phyloP scores from a whole-genome alignment of 1,140 invertebrate species.

The Papilio dardanus region DNA sequence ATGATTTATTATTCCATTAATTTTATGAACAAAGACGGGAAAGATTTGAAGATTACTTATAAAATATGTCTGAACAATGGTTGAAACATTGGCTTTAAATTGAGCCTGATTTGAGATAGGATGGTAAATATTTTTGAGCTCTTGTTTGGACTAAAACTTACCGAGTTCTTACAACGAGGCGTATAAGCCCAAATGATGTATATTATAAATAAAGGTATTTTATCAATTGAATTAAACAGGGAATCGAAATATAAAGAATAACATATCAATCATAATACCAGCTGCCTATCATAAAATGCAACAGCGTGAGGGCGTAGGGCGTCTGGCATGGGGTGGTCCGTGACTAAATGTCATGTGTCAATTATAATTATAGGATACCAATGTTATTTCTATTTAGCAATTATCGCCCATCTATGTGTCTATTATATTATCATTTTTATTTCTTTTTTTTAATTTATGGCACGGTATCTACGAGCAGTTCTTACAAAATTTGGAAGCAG shows the following conservation, averaged over 20 bases:
- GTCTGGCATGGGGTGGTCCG: background rate
- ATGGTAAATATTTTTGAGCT: background rate
- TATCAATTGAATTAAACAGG: background rate
- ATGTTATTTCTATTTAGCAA: constrained; percentile 4
- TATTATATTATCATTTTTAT: background rate
- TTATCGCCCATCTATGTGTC: background rate
- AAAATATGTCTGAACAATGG: constrained; percentile 19
- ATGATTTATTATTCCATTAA: constrained; percentile 46
- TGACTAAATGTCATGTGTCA: constrained; percentile 17
- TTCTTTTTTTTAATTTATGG: no score
- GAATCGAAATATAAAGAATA: background rate
- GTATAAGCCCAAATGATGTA: background rate
- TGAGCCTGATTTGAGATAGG: background rate
- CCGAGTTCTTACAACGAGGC: background rate
- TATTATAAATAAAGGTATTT: background rate
- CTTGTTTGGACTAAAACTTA: background rate
- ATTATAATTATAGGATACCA: constrained; percentile 12
- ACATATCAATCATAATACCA: constrained; percentile 25
- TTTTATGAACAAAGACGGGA: constrained; percentile 41
- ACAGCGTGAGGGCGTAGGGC: background rate
- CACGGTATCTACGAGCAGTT: no score
- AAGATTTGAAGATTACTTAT: constrained; percentile 41
- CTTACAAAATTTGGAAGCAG: no score
- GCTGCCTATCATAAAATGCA: constrained; percentile 8
- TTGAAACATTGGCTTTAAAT: background rate